Conservation (phyloP, 2,888 invertebrate genomes). For the Cenopis cana region DNA sequence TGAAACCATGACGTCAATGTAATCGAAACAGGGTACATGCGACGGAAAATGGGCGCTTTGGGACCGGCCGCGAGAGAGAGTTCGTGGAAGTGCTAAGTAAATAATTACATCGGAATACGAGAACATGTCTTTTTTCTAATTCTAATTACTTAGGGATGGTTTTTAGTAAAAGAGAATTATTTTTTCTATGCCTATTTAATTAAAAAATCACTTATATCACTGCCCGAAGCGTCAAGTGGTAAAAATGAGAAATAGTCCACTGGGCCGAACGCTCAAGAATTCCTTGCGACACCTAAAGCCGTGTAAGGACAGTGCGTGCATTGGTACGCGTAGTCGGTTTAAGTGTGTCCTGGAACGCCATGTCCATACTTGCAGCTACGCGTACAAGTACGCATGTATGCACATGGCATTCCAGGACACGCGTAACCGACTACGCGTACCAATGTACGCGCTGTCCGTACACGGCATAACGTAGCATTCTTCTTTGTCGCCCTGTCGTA, state of each 20-base stretch:
- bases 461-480: no score
- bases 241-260: neutral
- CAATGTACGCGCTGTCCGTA: no score
- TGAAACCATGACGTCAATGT: slow-evolving; percentile 68
- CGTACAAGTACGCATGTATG: no score
- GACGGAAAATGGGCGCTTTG: slow-evolving; percentile 64
- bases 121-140: neutral
- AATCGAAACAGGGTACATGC: slow-evolving; percentile 71
- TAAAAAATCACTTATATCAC: neutral
- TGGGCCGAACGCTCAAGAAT: neutral
- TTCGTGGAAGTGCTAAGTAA: slow-evolving; percentile 29
- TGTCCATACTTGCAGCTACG: no score
- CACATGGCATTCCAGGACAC: no score
- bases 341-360: no score
- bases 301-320: no score
- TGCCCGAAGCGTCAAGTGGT: neutral
- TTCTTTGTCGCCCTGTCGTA: neutral
- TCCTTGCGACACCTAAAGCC: neutral
- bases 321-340: no score
- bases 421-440: no score
- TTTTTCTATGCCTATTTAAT: neutral
- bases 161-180: neutral
- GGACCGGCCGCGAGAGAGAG: slow-evolving; percentile 52
- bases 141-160: neutral
- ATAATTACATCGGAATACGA: neutral